Evolutionary conservation across 2,113 vertebrate species (phyloP).

Genomic region (Butastur rufipennis): DNA sequence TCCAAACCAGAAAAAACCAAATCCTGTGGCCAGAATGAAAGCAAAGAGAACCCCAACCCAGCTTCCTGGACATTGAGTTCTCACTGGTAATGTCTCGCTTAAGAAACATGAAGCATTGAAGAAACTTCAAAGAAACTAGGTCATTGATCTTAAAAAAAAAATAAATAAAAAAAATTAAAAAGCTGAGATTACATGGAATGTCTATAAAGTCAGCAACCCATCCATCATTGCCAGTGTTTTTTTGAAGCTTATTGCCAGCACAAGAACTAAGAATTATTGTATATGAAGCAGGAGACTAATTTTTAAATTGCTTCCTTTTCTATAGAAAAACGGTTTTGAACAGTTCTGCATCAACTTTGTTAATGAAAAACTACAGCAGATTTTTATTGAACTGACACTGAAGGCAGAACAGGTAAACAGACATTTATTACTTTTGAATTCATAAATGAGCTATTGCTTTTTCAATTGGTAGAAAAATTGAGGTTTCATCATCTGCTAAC

Average conservation of each 20-base stretch:
- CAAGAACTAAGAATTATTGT: neutral
- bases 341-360: conserved; percentile 99
- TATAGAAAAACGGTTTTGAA: conserved; percentile 98
- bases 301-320: conserved; percentile 3
- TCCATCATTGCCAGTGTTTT: neutral
- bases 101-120: neutral
- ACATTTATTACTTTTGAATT: neutral
- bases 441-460: neutral
- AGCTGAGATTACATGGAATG: neutral
- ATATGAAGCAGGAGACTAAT: neutral
- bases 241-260: conserved; percentile 2
- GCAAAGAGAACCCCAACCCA: neutral
- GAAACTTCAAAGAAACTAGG: conserved; percentile 1
- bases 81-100: conserved; percentile 1
- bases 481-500: neutral
- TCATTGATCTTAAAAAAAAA: neutral
- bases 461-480: neutral
- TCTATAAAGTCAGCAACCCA: conserved; percentile 1
- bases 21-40: neutral
- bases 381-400: conserved; percentile 96
- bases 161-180: neutral
- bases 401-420: conserved; percentile 94
- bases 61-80: neutral
- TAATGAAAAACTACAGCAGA: conserved; percentile 98
- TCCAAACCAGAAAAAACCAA: neutral